Evolutionary conservation across 1,140 invertebrate species (phyloP), one percentile per base, ranked within the genome.

Genomic region (Pectinophora gossypiella): DNA sequence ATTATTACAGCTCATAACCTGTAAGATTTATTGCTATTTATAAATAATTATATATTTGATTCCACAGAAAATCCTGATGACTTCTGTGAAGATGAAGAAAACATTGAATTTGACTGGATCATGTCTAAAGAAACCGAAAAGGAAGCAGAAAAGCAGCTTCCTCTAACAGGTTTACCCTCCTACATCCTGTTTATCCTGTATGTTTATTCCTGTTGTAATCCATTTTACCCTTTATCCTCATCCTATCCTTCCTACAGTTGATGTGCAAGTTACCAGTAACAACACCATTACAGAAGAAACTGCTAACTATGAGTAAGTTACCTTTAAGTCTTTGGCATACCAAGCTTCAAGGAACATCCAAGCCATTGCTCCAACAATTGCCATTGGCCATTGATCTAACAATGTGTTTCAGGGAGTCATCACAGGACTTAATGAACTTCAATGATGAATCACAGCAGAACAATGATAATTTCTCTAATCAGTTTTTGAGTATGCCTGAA

Each of bases 401-500:
- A n/a, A n/a, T n/a, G n/a, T 32, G n/a, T 32, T 40, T 13, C 16
- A 40, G 36, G 22, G 58, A 72, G 51, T 23, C 48, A 32, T 50
- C 66, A 40, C 71, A 82, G 60, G 79, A 77, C 35, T 46, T 80
- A 35, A 72, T 79, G 48, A 62, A 61, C 40, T 83, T 79, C 35
- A 75, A 67, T 52, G 65, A 68, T 48, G 72, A 72, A 19, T 48
- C 63, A 35, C 66, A 72, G 40, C 71, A 71, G 36, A 70, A 49
- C 38, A 66, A 64, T 64, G 80, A 78, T 45, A 69, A 58, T 48
- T 81, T 80, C 48, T 53, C 72, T 22, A 45, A 44, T 12, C 74
- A 78, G 45, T 80, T 81, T 53, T 56, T 82, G 38, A 82, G 63
- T 45, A 85, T 83, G 79, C 83, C 79, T 48, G 78, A 81, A 19